phyloP scores from a whole-genome alignment of 2,797 vertebrate genomes.

The Streptopelia turtur region DNA sequence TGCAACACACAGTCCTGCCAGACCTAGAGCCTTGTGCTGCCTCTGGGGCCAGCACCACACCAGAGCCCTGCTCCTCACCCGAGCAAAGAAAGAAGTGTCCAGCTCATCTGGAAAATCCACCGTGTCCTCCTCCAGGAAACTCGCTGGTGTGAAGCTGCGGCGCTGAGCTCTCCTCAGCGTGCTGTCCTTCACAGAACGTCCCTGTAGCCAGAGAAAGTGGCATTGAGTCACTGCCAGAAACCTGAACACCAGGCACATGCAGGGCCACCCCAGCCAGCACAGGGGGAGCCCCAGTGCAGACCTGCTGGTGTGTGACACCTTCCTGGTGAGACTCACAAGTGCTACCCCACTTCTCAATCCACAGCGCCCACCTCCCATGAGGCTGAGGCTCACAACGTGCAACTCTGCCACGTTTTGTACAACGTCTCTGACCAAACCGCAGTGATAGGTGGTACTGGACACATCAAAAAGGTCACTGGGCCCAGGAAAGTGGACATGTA shows the following conservation, averaged over 20 bases:
- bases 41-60: fast-evolving
- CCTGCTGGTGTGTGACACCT: not conserved
- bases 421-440: not conserved
- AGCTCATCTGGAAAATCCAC: conserved; percentile 93
- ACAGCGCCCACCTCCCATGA: not conserved
- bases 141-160: conserved; percentile 91
- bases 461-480: not conserved
- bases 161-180: conserved; percentile 79
- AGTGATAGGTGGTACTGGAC: not conserved
- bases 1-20: not conserved
- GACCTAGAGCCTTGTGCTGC: not conserved
- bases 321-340: not conserved
- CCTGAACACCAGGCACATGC: not conserved
- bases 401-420: not conserved
- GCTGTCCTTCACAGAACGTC: conserved; percentile 86
- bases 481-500: not conserved
- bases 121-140: conserved; percentile 93
- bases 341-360: not conserved
- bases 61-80: conserved; percentile 78
- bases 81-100: conserved; percentile 95
- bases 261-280: not conserved
- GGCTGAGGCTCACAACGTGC: not conserved
- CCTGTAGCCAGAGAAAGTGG: conserved; percentile 74
- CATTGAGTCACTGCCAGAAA: not conserved
- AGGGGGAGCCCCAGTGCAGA: not conserved